Percentiles rank a stretch among this genome's conserved stretches.
Conservation (phyloP, 2,113 vertebrate species). For the Peromyscus polionotus region DNA sequence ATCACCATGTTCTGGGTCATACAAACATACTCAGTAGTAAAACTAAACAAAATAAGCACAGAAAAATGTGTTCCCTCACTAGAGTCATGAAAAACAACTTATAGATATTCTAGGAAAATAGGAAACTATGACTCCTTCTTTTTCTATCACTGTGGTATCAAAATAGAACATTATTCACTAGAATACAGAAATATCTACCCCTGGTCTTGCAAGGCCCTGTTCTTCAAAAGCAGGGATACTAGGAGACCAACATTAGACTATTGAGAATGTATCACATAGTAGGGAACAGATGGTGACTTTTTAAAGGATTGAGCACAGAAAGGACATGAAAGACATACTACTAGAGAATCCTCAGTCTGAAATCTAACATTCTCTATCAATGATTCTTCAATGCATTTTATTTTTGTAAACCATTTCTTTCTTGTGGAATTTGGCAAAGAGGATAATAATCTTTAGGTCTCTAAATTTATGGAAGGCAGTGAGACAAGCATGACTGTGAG, state of each 20-base stretch:
- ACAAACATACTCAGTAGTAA: neutral
- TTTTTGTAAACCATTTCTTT: neutral
- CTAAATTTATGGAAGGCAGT: neutral
- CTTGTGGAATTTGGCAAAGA: neutral
- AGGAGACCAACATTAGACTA: neutral
- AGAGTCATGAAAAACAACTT: neutral
- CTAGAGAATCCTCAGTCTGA: neutral
- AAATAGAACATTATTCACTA: neutral
- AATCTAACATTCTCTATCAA: neutral
- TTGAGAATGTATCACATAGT: neutral
- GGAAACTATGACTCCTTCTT: neutral
- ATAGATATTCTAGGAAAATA: constrained; percentile 18
- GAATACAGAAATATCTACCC: neutral
- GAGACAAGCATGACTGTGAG: neutral
- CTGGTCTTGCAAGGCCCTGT: neutral
- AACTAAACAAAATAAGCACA: neutral
- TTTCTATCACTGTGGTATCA: neutral
- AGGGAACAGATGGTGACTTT: neutral
- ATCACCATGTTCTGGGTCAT: neutral
- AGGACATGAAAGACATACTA: neutral
- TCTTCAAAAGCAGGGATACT: neutral
- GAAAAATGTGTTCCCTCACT: neutral
- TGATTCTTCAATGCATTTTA: neutral
- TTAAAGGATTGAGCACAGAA: neutral
- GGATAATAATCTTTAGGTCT: neutral